Evolutionary conservation across 1,140 invertebrate genomes (phyloP).

Genomic region (Riptortus pedestris): DNA sequence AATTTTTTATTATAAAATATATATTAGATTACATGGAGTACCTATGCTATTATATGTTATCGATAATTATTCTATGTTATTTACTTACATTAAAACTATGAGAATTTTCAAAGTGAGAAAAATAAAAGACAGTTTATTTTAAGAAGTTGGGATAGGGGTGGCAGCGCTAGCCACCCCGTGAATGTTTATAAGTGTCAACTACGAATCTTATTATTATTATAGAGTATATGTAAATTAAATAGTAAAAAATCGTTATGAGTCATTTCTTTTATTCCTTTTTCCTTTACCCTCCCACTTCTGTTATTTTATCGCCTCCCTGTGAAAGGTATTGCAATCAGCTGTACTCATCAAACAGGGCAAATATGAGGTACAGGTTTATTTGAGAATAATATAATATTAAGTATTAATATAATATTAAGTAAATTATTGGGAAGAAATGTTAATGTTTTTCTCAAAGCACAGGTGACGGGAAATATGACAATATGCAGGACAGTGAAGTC

Average conservation of each 20-base stretch:
- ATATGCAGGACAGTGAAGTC: no score
- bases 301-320: no score
- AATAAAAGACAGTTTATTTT: constrained; percentile 25
- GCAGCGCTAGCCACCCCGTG: constrained; percentile 24
- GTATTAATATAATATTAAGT: no score
- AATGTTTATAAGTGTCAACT: constrained; percentile 27
- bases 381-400: no score
- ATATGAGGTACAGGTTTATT: no score
- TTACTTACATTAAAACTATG: constrained; percentile 18
- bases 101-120: constrained; percentile 10
- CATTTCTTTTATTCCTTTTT: background rate
- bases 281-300: background rate
- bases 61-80: constrained; percentile 27
- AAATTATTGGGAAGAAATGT: no score
- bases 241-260: constrained; percentile 3
- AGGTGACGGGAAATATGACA: no score
- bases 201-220: constrained; percentile 24
- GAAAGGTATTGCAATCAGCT: no score
- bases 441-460: no score
- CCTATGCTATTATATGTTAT: constrained; percentile 25
- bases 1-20: constrained; percentile 19
- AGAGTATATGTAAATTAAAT: constrained; percentile 25
- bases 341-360: no score
- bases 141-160: constrained; percentile 22
- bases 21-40: constrained; percentile 26